Evolutionary conservation across 2,113 vertebrate genomes (phyloP), one percentile per base, ranked within the genome.

Genomic region (Gyps fulvus): DNA sequence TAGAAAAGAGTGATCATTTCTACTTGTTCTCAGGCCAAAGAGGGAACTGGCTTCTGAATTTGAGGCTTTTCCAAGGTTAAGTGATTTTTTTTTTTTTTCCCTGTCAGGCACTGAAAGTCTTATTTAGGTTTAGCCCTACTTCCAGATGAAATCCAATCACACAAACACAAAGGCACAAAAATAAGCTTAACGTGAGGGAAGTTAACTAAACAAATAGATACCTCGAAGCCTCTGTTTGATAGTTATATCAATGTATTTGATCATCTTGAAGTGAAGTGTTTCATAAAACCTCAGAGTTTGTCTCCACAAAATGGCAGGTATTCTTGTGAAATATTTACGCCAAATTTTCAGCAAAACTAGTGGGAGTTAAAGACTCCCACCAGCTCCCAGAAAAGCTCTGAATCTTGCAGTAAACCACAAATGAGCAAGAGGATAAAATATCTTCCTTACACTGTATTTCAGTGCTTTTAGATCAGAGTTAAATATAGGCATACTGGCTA

Each of bases 351-450:
- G 23, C 59, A 89, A 93, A 94, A 90, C 71, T 47, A 59, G 90
- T 92, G 80, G 91, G 91, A 95, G 72, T 71, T 87, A 38, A 89
- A 88, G 65, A 74, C 61, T 89, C 52, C 42, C 45, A 96, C 88
- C 52, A 72, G 36, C 61, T 91, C 81, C 40, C 57, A 95, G 73
- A 87, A 84, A 95, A 87, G 69, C 89, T 92, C 52, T 61, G 65
- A 77, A 95, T 95, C 91, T 93, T 96, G 69, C 94, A 82, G 70
- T 82, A 92, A 96, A 79, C 57, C 49, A 0, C 72, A 95, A 97
- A 87, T 95, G 89, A 97, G 94, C 96, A 97, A 95, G 80, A 93
- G n/a, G 36, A 95, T 67, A 72, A 95, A 95, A 91, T 89, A 84
- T 94, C 79, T 94, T 79, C 27, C 27, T 87, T 76, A 84, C 19